Conservation (phyloP, 2,797 vertebrate species). For the Bryconaethiops microstoma region DNA sequence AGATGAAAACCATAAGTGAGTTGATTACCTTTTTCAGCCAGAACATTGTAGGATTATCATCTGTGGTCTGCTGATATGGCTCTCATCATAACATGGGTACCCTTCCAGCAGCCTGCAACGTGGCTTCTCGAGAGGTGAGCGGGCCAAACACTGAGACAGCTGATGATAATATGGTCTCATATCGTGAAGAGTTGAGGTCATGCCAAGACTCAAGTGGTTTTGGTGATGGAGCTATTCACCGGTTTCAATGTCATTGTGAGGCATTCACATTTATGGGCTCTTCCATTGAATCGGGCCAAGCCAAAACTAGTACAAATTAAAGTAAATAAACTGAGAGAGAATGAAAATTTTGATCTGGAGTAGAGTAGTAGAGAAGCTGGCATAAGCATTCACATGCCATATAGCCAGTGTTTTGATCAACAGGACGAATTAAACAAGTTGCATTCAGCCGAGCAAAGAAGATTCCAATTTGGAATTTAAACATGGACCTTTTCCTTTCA, state of each 20-base stretch:
- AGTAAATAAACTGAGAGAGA: neutral
- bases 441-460: slow-evolving; percentile 2
- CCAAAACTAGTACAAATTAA: neutral
- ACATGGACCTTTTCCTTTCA: slow-evolving; percentile 34
- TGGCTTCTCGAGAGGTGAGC: slow-evolving; percentile 64
- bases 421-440: slow-evolving; percentile 23
- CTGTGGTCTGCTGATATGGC: slow-evolving; percentile 71
- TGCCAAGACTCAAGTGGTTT: slow-evolving; percentile 19
- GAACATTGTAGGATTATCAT: slow-evolving; percentile 71
- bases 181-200: neutral
- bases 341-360: neutral
- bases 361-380: neutral
- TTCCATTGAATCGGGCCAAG: neutral
- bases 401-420: slow-evolving; percentile 8
- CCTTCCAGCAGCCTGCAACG: slow-evolving; percentile 66
- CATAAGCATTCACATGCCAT: neutral
- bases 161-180: slow-evolving; percentile 60
- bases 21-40: slow-evolving; percentile 75
- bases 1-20: slow-evolving; percentile 67
- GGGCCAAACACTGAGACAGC: slow-evolving; percentile 59
- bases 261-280: neutral
- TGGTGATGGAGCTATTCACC: slow-evolving; percentile 20
- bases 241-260: neutral
- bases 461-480: slow-evolving; percentile 30
- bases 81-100: slow-evolving; percentile 65